These are phyloP conservation scores for Conomelus anceps DNA, from an alignment of 2,888 invertebrate species.

Conservation along the genomic window DNA sequence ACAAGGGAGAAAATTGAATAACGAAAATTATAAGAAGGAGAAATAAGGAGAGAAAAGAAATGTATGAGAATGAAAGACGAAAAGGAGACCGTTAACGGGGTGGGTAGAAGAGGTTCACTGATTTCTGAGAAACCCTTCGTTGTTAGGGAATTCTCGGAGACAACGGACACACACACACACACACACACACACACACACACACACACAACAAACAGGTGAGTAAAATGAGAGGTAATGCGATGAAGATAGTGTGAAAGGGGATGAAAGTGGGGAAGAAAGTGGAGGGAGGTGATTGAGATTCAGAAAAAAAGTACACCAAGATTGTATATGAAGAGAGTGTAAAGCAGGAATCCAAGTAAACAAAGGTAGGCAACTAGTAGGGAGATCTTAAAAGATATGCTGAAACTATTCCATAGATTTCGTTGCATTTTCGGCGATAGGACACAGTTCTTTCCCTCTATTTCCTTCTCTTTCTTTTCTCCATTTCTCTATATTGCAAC, in stretches of 20 bases:
- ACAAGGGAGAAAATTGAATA: no score
- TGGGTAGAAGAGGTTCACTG: neutral
- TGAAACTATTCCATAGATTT: conserved; percentile 1
- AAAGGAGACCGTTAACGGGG: neutral
- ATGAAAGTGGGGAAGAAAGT: no score
- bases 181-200: neutral
- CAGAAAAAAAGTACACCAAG: no score
- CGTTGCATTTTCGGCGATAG: neutral
- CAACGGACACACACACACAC: neutral
- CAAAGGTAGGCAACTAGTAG: no score
- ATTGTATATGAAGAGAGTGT: no score
- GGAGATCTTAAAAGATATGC: conserved; percentile 11
- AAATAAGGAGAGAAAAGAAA: neutral
- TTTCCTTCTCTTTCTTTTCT: neutral
- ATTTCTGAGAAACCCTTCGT: neutral
- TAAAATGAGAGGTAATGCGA: no score
- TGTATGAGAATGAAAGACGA: neutral
- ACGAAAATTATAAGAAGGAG: no score
- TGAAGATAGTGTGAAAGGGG: no score
- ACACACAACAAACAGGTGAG: neutral
- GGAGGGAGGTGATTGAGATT: no score
- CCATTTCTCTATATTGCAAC: neutral
- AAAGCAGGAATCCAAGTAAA: no score
- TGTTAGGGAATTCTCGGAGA: neutral
- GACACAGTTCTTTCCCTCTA: neutral